Evolutionary conservation across 2,888 invertebrate species (phyloP).

Genomic region (Bellardia pandia): DNA sequence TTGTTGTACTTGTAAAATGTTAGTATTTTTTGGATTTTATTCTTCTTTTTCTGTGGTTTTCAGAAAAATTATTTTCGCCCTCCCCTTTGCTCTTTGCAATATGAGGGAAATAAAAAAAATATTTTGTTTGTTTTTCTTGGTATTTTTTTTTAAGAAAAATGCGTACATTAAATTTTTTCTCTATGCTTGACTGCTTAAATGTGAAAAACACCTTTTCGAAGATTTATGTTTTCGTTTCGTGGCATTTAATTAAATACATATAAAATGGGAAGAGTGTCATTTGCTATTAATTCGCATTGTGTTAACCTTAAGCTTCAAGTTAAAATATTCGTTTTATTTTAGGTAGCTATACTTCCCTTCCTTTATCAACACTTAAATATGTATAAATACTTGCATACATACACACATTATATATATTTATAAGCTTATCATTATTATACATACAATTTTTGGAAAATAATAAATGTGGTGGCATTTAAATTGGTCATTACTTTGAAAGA

Average conservation of each 20-base stretch:
- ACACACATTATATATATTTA: no score
- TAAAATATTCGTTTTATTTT: no score
- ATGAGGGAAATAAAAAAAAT: not conserved
- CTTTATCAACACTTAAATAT: not conserved
- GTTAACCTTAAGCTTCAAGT: not conserved
- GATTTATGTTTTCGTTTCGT: slow-evolving; percentile 48
- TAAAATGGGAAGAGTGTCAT: not conserved
- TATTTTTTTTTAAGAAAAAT: slow-evolving; percentile 17
- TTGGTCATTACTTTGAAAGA: slow-evolving; percentile 56
- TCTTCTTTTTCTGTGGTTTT: not conserved
- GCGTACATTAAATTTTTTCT: slow-evolving; percentile 13
- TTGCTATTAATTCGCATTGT: not conserved
- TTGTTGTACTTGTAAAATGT: not conserved
- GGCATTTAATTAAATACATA: not conserved
- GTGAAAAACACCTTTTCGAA: slow-evolving; percentile 51
- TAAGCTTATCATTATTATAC: slow-evolving; percentile 1
- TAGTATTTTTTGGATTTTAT: not conserved
- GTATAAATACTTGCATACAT: no score
- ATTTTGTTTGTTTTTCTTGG: slow-evolving; percentile 32
- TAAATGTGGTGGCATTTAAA: slow-evolving; percentile 60
- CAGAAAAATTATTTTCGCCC: not conserved
- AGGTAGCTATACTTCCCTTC: slow-evolving; percentile 2
- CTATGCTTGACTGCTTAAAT: slow-evolving; percentile 49
- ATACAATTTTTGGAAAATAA: slow-evolving; percentile 23
- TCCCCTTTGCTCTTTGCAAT: not conserved